phyloP scores from a whole-genome alignment of 2,888 invertebrate species.

The Anthophora plumipes region DNA sequence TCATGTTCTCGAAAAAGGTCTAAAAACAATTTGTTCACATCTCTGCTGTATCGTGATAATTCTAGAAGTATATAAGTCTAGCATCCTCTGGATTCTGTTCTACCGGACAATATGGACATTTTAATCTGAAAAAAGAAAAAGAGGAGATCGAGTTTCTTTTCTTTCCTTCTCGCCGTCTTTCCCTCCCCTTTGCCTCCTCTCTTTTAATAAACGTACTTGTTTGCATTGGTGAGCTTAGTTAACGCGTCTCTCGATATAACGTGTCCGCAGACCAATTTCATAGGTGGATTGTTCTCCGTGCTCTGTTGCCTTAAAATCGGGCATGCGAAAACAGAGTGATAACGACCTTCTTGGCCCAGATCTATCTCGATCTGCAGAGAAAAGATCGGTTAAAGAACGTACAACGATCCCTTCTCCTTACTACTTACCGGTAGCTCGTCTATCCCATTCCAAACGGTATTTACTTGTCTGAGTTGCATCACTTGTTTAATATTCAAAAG shows the following conservation, averaged over 20 bases:
- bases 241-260: constrained; percentile 99
- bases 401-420: background rate
- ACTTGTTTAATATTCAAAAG: constrained; percentile 97
- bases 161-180: constrained; percentile 1
- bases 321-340: constrained; percentile 99
- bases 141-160: constrained; percentile 78
- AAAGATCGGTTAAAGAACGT: constrained; percentile 13
- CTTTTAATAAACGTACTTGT: constrained; percentile 89
- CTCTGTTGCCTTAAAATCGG: constrained; percentile 99
- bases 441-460: constrained; percentile 96
- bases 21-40: constrained; percentile 16
- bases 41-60: constrained; percentile 76
- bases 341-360: constrained; percentile 94
- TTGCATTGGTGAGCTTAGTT: constrained; percentile 96
- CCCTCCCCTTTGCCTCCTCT: background rate
- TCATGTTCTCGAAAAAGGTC: constrained; percentile 3
- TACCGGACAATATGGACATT: constrained; percentile 99
- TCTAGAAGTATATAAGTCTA: constrained; percentile 95
- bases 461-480: constrained; percentile 94
- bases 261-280: constrained; percentile 98
- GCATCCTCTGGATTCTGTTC: constrained; percentile 98
- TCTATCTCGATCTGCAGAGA: constrained; percentile 95
- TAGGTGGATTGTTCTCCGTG: constrained; percentile 98
- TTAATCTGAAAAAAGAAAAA: constrained; percentile 90
- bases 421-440: constrained; percentile 96